Evolutionary conservation across 2,888 invertebrate genomes (phyloP), one percentile per base, ranked within the genome.

Genomic region (Tiliacea aurago): DNA sequence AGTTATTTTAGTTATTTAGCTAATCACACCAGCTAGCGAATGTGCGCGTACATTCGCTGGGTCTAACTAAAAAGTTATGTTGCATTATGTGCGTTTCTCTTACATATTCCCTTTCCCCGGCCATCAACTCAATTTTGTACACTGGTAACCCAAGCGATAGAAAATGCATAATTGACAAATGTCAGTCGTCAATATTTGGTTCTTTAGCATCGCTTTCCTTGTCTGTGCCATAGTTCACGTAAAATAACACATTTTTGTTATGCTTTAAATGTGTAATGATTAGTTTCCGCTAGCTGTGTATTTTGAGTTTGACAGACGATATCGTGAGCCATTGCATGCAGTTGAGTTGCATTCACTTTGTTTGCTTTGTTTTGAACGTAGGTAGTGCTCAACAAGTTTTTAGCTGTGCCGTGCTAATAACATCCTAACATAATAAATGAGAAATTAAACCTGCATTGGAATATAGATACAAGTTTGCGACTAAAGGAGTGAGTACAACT

Each of bases 341-440:
- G 69, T 74, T 58, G 51, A 66, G 75, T 84, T 84, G 84, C 86
- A 83, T 81, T 86, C 81, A 84, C 87, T 86, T 87, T 86, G 84
- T 87, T 87, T 86, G 86, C 85, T 87, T 86, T 86, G 85, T 86
- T 85, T 84, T 86, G 83, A 84, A 84, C 78, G 68, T 68, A 80
- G 56, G 47, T 65, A 75, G 68, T 84, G 77, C 65, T 83, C 71
- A 83, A 83, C 77, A 84, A 86, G 83, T 85, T 75, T 72, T 74
- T 70, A 45, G 49, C 65, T 75, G 70, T 86, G 72, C 49, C 10
- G 82, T 85, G 64, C 10, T 78, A 73, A 1, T 76, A 73, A 4
- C 53, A 70, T 63, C 55, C n/a, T 67, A 73, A 59, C 51, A 47
- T 56, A 73, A 41, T 73, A 74, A 45, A 68, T 47, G 23, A 76